phyloP scores from a whole-genome alignment of 1,140 invertebrate species.

The Eulimnadia texana region DNA sequence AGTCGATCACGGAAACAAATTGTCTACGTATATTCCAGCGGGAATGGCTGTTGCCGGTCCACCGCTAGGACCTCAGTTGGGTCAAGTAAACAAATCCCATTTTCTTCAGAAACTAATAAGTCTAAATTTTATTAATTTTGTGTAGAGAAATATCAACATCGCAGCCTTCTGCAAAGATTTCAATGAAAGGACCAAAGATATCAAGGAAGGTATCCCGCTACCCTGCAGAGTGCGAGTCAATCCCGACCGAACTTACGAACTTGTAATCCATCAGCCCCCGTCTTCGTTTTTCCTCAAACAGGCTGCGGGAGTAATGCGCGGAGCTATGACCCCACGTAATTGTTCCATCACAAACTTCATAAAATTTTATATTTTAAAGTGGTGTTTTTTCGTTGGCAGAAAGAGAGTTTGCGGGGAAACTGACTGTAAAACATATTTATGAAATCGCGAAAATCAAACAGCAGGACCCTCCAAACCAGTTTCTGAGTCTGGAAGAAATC shows the following conservation, averaged over 20 bases:
- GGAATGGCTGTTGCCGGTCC: conserved; percentile 72
- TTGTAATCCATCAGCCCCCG: conserved; percentile 73
- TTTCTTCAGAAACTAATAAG: not conserved
- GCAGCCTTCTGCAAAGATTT: conserved; percentile 96
- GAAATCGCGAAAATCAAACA: conserved; percentile 94
- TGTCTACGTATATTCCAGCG: conserved; percentile 66
- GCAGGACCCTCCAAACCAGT: conserved; percentile 58
- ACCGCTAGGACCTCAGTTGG: conserved; percentile 78
- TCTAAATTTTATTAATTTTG: conserved; percentile 20
- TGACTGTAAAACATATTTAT: conserved; percentile 92
- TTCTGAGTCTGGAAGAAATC: conserved; percentile 53
- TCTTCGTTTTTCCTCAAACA: conserved; percentile 77
- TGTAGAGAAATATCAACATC: conserved; percentile 86
- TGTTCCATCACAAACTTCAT: too few species aligned
- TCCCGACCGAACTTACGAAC: conserved; percentile 70
- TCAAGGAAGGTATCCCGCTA: conserved; percentile 83
- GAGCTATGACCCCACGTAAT: conserved; percentile 58
- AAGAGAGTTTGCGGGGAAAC: conserved; percentile 68
- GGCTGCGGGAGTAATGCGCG: conserved; percentile 79
- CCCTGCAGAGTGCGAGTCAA: conserved; percentile 66
- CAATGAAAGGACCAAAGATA: conserved; percentile 81
- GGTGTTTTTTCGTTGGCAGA: conserved; percentile 40
- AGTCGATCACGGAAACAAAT: conserved; percentile 50
- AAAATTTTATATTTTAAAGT: too few species aligned
- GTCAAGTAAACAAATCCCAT: conserved; percentile 47